Evolutionary conservation across 2,113 vertebrate genomes (phyloP).

Genomic region (Pteruthius melanotis): DNA sequence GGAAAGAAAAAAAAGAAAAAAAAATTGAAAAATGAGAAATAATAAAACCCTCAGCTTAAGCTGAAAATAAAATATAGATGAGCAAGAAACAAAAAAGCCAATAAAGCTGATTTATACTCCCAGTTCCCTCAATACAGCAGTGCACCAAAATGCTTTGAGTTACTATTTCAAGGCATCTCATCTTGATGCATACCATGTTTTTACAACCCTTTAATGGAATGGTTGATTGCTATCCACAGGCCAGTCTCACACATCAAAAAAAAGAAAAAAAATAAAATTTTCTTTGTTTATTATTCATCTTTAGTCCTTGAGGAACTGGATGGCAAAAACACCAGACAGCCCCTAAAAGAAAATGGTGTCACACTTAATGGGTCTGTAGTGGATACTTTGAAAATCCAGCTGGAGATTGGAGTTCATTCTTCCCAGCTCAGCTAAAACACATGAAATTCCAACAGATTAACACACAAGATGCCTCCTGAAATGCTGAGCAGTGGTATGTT

Average conservation of each 20-base stretch:
- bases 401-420: background rate
- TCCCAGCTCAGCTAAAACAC: background rate
- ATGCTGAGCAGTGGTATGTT: background rate
- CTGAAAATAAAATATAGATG: background rate
- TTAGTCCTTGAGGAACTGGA: background rate
- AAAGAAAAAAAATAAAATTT: background rate
- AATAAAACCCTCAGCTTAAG: background rate
- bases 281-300: background rate
- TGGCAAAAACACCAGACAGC: background rate
- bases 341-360: background rate
- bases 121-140: background rate
- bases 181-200: background rate
- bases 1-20: too few relatives aligned
- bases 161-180: background rate
- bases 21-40: too few relatives aligned
- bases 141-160: background rate
- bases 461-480: background rate
- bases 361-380: background rate
- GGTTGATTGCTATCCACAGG: background rate
- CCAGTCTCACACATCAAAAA: background rate
- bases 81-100: background rate
- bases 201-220: background rate
- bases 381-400: background rate
- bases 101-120: background rate
- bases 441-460: background rate